A percentile compares a stretch with the other conserved stretches of the same genome.
phyloP scores from a whole-genome alignment of 2,113 vertebrate species.

The Terrapene triunguis region DNA sequence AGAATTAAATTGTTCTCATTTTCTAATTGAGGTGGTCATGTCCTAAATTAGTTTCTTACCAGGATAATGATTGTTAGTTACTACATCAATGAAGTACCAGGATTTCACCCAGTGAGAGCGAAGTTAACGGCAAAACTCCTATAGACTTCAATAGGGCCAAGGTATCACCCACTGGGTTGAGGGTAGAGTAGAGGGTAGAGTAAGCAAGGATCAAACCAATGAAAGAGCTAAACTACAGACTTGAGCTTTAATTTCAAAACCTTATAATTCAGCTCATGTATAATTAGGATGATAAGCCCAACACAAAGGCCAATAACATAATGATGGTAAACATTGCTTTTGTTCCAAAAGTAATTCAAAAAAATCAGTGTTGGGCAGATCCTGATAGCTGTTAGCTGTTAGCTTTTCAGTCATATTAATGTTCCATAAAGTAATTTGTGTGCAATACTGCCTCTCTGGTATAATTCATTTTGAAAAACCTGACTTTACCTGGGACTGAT shows the following conservation, averaged over 20 bases:
- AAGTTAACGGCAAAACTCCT: too few relatives aligned
- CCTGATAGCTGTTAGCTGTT: background rate
- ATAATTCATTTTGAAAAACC: background rate
- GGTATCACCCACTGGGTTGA: too few relatives aligned
- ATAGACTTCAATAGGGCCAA: too few relatives aligned
- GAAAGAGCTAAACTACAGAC: background rate
- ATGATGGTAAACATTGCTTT: background rate
- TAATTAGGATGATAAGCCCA: background rate
- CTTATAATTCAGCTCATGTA: background rate
- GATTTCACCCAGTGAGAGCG: too few relatives aligned
- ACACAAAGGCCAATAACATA: rapidly evolving
- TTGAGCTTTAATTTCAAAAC: background rate
- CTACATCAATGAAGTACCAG: too few relatives aligned
- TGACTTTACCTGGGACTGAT: background rate
- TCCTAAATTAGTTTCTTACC: too few relatives aligned
- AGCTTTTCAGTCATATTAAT: background rate
- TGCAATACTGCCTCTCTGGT: background rate
- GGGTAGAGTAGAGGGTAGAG: too few relatives aligned
- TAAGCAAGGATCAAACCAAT: too few relatives aligned
- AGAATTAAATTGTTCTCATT: too few relatives aligned
- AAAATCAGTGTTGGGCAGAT: background rate
- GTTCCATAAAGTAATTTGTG: background rate
- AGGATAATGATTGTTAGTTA: too few relatives aligned
- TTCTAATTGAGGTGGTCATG: too few relatives aligned
- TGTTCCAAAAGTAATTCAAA: background rate